A percentile compares a stretch with the other conserved stretches of the same genome.
Evolutionary conservation across 2,797 vertebrate genomes (phyloP).

Genomic region (Heteromormyrus szaboi): DNA sequence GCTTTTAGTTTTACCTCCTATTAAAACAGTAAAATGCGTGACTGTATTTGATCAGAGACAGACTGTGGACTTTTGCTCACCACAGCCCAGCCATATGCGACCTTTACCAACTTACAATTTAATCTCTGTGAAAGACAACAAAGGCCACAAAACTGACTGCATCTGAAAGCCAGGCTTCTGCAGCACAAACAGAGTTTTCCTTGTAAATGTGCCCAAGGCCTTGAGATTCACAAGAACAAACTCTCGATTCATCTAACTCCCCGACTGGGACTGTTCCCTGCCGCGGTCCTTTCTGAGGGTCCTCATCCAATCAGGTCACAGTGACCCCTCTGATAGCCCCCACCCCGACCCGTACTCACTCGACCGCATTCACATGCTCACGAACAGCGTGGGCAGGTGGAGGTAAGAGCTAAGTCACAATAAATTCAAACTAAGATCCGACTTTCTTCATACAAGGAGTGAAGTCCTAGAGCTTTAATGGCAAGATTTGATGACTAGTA

Average conservation of each 20-base stretch:
- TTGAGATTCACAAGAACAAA: conserved; percentile 37
- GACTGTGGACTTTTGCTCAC: not conserved
- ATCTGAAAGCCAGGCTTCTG: not conserved
- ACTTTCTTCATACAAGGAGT: not conserved
- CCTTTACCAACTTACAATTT: not conserved
- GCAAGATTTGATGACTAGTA: not conserved
- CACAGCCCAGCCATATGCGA: not conserved
- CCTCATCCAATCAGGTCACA: conserved; percentile 40
- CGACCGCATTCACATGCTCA: not conserved
- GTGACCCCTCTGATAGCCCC: conserved; percentile 15
- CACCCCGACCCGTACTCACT: not conserved
- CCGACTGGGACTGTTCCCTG: conserved; percentile 24
- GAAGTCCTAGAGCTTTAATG: not conserved
- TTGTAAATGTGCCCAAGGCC: conserved; percentile 23
- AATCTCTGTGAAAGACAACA: not conserved
- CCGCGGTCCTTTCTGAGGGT: conserved; percentile 28
- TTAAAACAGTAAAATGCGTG: not conserved
- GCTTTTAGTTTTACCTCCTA: not conserved
- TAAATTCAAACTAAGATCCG: not conserved
- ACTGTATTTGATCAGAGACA: not conserved
- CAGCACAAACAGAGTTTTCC: conserved; percentile 30
- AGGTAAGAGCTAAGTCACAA: not conserved
- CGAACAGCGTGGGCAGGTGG: not conserved
- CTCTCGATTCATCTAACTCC: conserved; percentile 43
- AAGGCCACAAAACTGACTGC: not conserved